Base-by-base conservation (phyloP, 2,797 vertebrate species). In the Acipenser transmontanus region DNA sequence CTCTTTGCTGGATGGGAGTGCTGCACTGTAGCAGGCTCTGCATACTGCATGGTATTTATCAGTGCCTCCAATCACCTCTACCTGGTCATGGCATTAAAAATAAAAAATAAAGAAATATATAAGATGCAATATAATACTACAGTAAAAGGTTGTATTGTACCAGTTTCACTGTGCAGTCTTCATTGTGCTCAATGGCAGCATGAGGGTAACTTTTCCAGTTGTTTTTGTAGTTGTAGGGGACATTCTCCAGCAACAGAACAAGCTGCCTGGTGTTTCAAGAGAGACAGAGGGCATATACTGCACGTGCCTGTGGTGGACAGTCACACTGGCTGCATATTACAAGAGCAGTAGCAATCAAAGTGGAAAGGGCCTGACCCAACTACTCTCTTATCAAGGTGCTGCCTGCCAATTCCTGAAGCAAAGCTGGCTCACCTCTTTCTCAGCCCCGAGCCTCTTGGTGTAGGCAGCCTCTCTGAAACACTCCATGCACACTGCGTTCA, bases 41-140 rank as follows among this genome's bases (percentile, higher is more conserved):
- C 97, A 99, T 66, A 91, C 94, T 0, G 97, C 93, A 59, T 96
- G 94, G 74, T 99, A 99, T 68, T 93, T 99, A 76, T 99, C 97
- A 0, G 92, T 85, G 4, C 97, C 97, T 4, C 97, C 97, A 0
- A 99, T 99, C 76, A 99, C 93, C 73, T 99, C 97, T 10, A 99
- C 93, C 97, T 99, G 77, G 1, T 13, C 49, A 50, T 1, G 51
- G 49, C 7, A 71, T 2, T 1, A 49, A 50, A 51, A 47, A 56
- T 1, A 12, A 62, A 20, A n/a, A 59, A 48, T 7, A 66, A 34
- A 66, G 54, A 20, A 34, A 34, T 34, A 34, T 34, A 4, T 34
- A 34, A 34, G 34, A 34, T 34, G 4, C 34, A 34, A 13, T 14
- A 14, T 8, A 47, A 12, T 34, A 1, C 6, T 11, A 9, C 7